Evolutionary conservation across 1,140 invertebrate genomes (phyloP).

Genomic region (Paralvinella palmiformis): DNA sequence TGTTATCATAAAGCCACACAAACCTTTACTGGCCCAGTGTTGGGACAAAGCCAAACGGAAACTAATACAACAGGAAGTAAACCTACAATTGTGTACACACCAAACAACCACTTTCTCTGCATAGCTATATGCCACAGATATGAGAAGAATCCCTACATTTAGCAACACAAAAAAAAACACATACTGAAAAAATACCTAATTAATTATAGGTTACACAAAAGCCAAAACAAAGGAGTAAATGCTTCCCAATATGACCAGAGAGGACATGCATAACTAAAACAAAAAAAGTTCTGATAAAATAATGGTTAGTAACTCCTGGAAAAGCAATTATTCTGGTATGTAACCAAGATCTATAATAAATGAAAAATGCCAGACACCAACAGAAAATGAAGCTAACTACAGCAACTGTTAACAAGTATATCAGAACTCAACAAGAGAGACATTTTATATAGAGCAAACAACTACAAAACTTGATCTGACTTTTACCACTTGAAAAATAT

Average conservation of each 20-base stretch:
- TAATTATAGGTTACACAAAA: not conserved
- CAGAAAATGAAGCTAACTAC: no score
- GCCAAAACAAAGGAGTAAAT: no score
- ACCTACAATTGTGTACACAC: conserved; percentile 70
- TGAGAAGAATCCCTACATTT: conserved; percentile 22
- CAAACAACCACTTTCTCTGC: conserved; percentile 83
- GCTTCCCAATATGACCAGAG: not conserved
- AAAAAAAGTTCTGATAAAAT: conserved; percentile 1
- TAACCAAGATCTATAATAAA: no score
- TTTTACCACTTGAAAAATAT: conserved; percentile 17
- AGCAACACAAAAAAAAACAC: conserved; percentile 21
- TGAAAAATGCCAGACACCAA: no score
- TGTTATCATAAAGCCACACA: no score
- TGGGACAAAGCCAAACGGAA: conserved; percentile 54
- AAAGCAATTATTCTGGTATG: no score
- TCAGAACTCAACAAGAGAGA: not conserved
- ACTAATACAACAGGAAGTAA: conserved; percentile 70
- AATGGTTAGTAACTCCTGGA: not conserved
- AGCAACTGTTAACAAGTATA: no score
- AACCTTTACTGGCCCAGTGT: conserved; percentile 32
- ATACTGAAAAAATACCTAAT: conserved; percentile 16
- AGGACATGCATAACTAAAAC: conserved; percentile 7
- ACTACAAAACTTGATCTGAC: not conserved
- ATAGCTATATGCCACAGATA: conserved; percentile 59
- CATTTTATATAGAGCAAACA: not conserved